phyloP scores from a whole-genome alignment of 2,888 invertebrate genomes.

The Rhyacophila evoluta region DNA sequence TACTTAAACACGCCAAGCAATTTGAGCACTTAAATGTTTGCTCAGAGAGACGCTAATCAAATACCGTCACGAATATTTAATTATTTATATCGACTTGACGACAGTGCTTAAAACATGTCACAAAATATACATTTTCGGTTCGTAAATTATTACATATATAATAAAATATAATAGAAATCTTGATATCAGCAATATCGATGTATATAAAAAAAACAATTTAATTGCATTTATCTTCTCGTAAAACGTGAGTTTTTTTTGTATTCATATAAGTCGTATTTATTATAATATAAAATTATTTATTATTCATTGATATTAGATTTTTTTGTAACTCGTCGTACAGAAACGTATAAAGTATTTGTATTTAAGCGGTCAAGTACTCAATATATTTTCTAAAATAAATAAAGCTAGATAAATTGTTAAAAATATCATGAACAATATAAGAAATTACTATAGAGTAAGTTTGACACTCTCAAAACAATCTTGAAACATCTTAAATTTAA shows the following conservation, averaged over 20 bases:
- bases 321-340: background rate
- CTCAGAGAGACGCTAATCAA: background rate
- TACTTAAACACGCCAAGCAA: background rate
- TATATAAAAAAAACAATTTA: background rate
- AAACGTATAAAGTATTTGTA: no score
- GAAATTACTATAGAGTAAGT: no score
- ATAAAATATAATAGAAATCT: slow-evolving; percentile 17
- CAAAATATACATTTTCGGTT: background rate
- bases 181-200: background rate
- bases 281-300: background rate
- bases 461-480: no score
- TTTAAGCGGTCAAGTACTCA: no score
- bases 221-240: background rate
- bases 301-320: background rate
- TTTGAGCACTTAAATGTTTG: background rate
- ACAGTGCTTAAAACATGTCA: background rate
- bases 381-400: no score
- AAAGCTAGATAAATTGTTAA: no score
- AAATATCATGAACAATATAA: no score
- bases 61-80: background rate
- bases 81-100: background rate
- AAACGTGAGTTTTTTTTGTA: background rate
- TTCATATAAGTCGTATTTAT: no score
- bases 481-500: no score
- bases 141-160: background rate